These are phyloP conservation scores for Drosophila serrata DNA, from an alignment of 1,140 invertebrate genomes.

Conservation along the genomic window DNA sequence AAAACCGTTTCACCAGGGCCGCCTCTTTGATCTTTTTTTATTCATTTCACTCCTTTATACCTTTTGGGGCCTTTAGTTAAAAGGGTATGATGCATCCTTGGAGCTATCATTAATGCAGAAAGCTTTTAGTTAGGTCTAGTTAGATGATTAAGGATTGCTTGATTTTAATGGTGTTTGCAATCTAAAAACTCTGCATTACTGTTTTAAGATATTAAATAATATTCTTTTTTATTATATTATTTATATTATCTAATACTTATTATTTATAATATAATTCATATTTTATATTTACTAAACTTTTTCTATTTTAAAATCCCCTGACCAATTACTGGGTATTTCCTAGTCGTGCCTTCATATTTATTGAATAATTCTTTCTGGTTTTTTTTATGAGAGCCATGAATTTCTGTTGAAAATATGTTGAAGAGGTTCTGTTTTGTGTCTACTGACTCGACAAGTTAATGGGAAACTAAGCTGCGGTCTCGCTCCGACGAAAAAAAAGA, in stretches of 20 bases:
- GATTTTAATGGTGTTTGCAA: neutral
- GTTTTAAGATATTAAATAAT: neutral
- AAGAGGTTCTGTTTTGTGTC: conserved; percentile 8
- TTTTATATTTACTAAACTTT: no score
- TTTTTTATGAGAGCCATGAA: neutral
- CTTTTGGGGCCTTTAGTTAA: neutral
- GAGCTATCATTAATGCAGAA: conserved; percentile 3
- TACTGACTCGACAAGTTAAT: conserved; percentile 17
- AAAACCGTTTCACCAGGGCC: conserved; percentile 46
- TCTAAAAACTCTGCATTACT: neutral
- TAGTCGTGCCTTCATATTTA: neutral
- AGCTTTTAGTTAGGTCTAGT: no score
- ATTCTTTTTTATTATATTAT: neutral
- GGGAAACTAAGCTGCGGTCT: conserved; percentile 26
- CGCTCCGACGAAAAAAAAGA: neutral
- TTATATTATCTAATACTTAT: no score
- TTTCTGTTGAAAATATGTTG: conserved; percentile 25
- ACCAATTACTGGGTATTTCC: neutral
- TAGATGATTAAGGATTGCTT: no score
- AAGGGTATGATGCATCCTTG: neutral
- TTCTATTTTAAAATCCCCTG: no score
- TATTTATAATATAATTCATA: no score
- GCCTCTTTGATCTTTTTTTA: conserved; percentile 66
- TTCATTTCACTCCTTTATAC: conserved; percentile 5
- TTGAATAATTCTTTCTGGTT: neutral